Evolutionary conservation across 1,140 invertebrate species (phyloP), one percentile per base, ranked within the genome.

Genomic region (Plodia interpunctella): DNA sequence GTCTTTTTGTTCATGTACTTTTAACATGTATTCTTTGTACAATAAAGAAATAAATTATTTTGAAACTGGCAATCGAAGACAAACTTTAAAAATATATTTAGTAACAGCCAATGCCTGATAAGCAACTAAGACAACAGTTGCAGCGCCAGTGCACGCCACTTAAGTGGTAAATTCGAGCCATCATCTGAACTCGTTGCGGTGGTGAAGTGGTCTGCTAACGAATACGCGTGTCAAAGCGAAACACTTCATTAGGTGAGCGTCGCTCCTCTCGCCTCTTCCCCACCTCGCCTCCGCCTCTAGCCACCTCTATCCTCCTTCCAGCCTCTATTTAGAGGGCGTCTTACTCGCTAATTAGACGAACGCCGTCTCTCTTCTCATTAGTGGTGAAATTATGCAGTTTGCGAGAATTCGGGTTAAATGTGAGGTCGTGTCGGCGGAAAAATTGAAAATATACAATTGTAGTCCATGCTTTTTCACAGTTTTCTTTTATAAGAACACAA

Each of bases 181-280:
- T 84, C 81, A 84, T 81, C 79, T 83, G 11, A 25, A 51, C 51
- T 53, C 51, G 81, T 76, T 74, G 75, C 80, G 63, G 80, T 79
- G 74, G 64, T 88, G 74, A 78, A 88, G 83, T 83, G 83, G 83
- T 83, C 76, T 80, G 84, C 83, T 88, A 88, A 88, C 86, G 86
- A 88, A 87, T 78, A 82, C 81, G 83, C 85, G 83, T 83, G 86
- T 87, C 83, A 87, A 87, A 88, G 83, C 83, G 80, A 84, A 83
- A 80, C 86, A 87, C 86, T 88, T 88, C 83, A 88, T 88, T 88
- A 88, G 86, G 78, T 87, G 86, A 88, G 83, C 81, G 78, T 74
- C 73, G 74, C 80, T 75, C 74, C 62, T 68, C 66, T 55, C 65
- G 66, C 60, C 65, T 38, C 56, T 59, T 51, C 64, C 57, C 55